Base-by-base conservation (phyloP, 1,140 invertebrate species). In the Leguminivora glycinivorella region DNA sequence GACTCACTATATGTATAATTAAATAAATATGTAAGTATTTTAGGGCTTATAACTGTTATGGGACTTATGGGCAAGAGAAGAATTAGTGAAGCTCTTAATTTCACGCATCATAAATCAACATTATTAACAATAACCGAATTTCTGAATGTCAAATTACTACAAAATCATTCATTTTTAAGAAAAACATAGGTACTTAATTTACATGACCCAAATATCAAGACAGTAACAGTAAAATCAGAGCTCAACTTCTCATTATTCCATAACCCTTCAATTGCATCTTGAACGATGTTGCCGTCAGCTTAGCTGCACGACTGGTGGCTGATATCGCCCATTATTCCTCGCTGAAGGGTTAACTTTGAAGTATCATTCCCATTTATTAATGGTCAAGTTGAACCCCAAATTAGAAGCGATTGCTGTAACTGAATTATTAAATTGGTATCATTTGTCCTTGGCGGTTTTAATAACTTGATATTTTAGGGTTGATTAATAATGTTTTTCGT, bases 311-410 rank as follows among this genome's bases (percentile, higher is more conserved):
- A 87, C 79, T 80, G 79, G 71, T 68, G 77, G 71, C 71, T 79
- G 81, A 85, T 88, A 81, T 79, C 83, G 75, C 85, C 83, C 86
- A 88, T 89, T 87, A 87, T 82, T 78, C 78, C 60, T 72, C 72
- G 43, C 67, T 58, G 56, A 77, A 86, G 88, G 88, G 87, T 90
- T 88, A 89, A 90, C 82, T 90, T 83, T 90, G 87, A 88, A 90
- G 88, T 90, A 90, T 90, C 86, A 88, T 88, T 88, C 81, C 86
- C 82, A 85, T 89, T 90, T 88, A 90, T 88, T 87, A 90, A 88
- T 88, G 88, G 88, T 90, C 88, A 90, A 90, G 86, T 90, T 86
- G 73, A 68, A 72, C 77, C 76, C 79, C 82, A 77, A 81, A 85
- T 88, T 87, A 78, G 81, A 87, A 85, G 77, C 82, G 88, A 88